These are phyloP conservation scores for Leptura quadrifasciata DNA, from an alignment of 2,888 invertebrate genomes.

Conservation along the genomic window DNA sequence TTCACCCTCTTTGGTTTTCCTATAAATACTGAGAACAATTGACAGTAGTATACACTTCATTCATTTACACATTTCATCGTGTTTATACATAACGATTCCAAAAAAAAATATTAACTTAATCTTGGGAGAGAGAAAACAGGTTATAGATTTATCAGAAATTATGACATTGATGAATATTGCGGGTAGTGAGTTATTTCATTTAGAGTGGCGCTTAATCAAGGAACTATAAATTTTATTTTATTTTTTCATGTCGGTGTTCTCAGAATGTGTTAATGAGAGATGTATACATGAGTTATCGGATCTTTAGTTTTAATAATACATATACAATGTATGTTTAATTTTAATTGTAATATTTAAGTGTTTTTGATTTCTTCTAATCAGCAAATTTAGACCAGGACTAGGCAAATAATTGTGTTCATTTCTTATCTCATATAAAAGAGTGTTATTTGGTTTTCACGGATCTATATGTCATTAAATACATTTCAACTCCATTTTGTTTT, in stretches of 20 bases:
- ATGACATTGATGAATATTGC: not conserved
- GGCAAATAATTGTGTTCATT: no score
- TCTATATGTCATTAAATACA: no score
- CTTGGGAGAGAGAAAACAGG: not conserved
- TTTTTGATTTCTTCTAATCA: no score
- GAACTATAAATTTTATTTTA: not conserved
- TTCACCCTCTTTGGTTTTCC: not conserved
- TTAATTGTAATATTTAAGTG: no score
- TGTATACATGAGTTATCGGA: no score
- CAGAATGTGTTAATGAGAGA: not conserved
- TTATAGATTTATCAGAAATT: not conserved
- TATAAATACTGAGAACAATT: not conserved
- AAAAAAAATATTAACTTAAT: not conserved
- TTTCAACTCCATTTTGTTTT: no score
- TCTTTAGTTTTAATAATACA: no score
- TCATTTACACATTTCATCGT: not conserved
- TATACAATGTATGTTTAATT: no score
- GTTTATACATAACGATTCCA: not conserved
- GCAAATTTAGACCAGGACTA: no score
- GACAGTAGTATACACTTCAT: not conserved
- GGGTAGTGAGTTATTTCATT: not conserved
- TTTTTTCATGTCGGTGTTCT: not conserved
- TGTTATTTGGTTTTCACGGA: no score
- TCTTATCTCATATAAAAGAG: no score
- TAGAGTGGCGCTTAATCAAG: slow-evolving; percentile 1